Conservation (phyloP, 2,888 invertebrate genomes). For the Odontocolon sp. region DNA sequence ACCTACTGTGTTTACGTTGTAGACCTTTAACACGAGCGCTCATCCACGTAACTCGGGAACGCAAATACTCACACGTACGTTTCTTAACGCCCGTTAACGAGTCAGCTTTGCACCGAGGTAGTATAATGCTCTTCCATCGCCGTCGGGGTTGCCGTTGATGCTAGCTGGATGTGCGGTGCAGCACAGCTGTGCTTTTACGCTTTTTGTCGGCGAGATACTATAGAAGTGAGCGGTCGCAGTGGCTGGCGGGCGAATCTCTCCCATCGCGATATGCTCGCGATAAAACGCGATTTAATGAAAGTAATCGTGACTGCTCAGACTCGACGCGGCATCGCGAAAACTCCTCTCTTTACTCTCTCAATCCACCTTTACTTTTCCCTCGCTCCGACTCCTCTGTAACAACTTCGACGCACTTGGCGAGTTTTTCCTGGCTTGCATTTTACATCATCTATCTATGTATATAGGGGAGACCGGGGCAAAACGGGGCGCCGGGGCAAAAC, state of each 20-base stretch:
- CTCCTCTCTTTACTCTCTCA: constrained; percentile 18
- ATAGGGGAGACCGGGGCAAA: no score
- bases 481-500: no score
- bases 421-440: neutral
- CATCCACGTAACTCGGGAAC: constrained; percentile 36
- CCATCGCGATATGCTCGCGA: constrained; percentile 41
- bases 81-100: constrained; percentile 58
- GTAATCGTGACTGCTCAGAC: constrained; percentile 47
- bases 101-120: constrained; percentile 32
- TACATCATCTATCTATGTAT: neutral
- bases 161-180: constrained; percentile 6
- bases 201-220: constrained; percentile 28
- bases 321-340: constrained; percentile 11
- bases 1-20: constrained; percentile 35
- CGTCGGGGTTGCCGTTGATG: constrained; percentile 18
- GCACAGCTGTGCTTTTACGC: constrained; percentile 41
- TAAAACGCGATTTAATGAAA: constrained; percentile 58
- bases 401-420: constrained; percentile 3
- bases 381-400: neutral
- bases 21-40: constrained; percentile 34
- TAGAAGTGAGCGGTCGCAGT: neutral
- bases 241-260: neutral
- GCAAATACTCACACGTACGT: constrained; percentile 47
- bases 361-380: neutral
- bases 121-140: constrained; percentile 27